Evolutionary conservation across 2,888 invertebrate species (phyloP).

Genomic region (Lottia gigantea): DNA sequence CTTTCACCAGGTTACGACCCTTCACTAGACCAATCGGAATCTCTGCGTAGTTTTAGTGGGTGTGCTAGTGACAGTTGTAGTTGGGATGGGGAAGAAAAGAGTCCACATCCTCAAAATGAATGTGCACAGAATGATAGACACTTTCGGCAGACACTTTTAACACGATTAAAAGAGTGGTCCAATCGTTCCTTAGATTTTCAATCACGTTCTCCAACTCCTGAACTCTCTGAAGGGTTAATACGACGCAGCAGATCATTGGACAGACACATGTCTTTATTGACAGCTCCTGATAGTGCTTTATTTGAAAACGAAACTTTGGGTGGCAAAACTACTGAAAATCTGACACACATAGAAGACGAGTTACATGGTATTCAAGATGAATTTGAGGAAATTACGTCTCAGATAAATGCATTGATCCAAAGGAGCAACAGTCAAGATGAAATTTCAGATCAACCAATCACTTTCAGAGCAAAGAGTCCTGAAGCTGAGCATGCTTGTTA

Average conservation of each 20-base stretch:
- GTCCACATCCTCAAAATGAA: constrained; percentile 35
- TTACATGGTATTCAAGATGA: constrained; percentile 55
- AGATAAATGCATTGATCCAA: constrained; percentile 48
- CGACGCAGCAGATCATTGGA: constrained; percentile 42
- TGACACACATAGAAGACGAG: constrained; percentile 47
- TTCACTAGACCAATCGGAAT: constrained; percentile 32
- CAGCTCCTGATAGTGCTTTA: constrained; percentile 41
- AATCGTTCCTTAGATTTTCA: constrained; percentile 37
- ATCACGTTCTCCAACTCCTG: constrained; percentile 42
- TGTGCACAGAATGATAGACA: constrained; percentile 40
- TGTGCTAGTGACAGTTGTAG: constrained; percentile 29
- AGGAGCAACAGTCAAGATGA: constrained; percentile 20
- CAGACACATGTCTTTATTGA: constrained; percentile 39
- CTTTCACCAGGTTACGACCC: constrained; percentile 24
- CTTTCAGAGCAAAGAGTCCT: constrained; percentile 17
- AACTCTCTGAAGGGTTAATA: constrained; percentile 29
- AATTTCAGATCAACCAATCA: constrained; percentile 6
- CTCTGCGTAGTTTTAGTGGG: constrained; percentile 33
- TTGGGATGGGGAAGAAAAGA: constrained; percentile 30
- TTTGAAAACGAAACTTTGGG: constrained; percentile 35
- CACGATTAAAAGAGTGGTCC: constrained; percentile 49
- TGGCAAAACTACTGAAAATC: constrained; percentile 39
- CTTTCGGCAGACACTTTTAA: constrained; percentile 45
- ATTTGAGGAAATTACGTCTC: constrained; percentile 50
- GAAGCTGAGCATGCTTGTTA: constrained; percentile 27